Conservation (phyloP, 2,797 vertebrate genomes). For the Toxotes lorentzi region DNA sequence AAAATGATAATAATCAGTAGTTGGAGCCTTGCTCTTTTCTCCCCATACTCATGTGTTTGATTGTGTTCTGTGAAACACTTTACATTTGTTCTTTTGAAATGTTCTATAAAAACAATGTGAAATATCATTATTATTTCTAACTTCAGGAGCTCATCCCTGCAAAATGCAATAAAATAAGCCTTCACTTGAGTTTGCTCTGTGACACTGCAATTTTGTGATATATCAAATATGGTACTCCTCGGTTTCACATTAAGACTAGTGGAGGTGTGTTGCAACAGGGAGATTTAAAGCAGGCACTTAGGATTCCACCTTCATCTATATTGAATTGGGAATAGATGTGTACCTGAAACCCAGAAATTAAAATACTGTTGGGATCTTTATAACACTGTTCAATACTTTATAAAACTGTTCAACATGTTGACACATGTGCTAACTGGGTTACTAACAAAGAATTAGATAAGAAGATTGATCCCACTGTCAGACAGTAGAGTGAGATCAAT, state of each 20-base stretch:
- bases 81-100: too few species aligned
- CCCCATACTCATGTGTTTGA: too few species aligned
- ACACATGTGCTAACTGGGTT: neutral
- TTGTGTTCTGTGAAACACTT: too few species aligned
- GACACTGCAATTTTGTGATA: neutral
- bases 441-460: neutral
- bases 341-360: neutral
- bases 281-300: neutral
- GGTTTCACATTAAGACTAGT: neutral
- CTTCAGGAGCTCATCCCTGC: neutral
- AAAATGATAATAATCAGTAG: too few species aligned
- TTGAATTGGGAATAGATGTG: neutral
- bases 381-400: neutral
- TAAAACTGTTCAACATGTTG: neutral
- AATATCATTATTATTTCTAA: neutral
- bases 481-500: neutral
- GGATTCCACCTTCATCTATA: neutral
- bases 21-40: too few species aligned
- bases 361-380: neutral
- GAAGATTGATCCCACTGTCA: too few species aligned
- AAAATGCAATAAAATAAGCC: neutral
- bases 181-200: neutral
- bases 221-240: neutral
- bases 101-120: neutral
- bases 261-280: neutral